Evolutionary conservation across 2,113 vertebrate genomes (phyloP), one percentile per base, ranked within the genome.

Genomic region (Tamias sibiricus): DNA sequence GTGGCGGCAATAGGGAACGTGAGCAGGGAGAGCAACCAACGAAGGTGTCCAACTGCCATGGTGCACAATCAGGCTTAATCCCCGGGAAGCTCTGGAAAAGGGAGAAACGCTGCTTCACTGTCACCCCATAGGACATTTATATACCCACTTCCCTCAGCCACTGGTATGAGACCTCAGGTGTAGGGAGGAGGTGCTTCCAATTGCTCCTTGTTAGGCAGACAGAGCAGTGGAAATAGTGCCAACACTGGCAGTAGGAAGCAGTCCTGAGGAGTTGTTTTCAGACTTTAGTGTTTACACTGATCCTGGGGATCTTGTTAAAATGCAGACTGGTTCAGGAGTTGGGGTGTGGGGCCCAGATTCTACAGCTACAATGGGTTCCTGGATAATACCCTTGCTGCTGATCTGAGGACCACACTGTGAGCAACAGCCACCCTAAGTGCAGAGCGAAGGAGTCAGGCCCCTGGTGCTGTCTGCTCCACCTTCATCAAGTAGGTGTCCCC

Each of bases 391-490:
- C 8, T 59, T 8, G n/a, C 44, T 16, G 44, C 16, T 68, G 30
- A 57, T 66, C 59, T 62, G 40, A 90, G 54, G 77, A 17, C 22
- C 40, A 8, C 1, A 2, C 42, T 28, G 88, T 42, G 75, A 40
- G n/a, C 32, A 26, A 35, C 57, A n/a, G 17, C 47, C 32, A 1
- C 12, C 26, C 19, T 16, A 10, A n/a, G 68, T 1, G 24, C 16
- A 1, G 0, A 1, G 35, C 11, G 10, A 44, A 47, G 62, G 3
- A 1, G 8, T 28, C 71, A n/a, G 8, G 4, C 4, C 6, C 11
- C 1, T 9, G 13, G 4, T 20, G 3, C 22, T 5, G 5, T 35
- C 40, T 35, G 30, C 66, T 37, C 17, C 30, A 2, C 9, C 49
- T 8, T 52, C 54, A 20, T 88, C 42, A 57, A 8, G 35, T 1